Base-by-base conservation (phyloP, 2,888 invertebrate species). In the Xylota segnis region DNA sequence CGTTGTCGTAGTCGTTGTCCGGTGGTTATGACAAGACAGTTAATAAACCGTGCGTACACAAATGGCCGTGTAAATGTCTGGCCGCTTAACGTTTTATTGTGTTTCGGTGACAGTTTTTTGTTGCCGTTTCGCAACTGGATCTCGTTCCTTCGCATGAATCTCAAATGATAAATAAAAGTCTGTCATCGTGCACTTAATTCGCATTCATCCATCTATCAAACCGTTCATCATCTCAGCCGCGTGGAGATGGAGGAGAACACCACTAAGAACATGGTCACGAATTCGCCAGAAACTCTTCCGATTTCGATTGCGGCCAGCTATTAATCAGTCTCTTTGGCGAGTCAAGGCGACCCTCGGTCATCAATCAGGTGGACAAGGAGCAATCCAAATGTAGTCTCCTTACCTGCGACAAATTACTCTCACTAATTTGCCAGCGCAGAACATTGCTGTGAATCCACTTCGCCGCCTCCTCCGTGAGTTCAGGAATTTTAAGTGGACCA, bases 231-330 rank as follows among this genome's bases (percentile, higher is more conserved):
- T 65, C 32, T 18, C 47, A 9, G 18, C 18, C 4, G 3, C 27
- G 32, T 5, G 16, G 23, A 43, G 18, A 50, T 68, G 63, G 16
- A n/a, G 32, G 34, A 63, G 58, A 71, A 66, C 72, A 65, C 68
- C 89, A 87, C 77, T 87, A 87, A 87, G 77, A 78, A 83, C 82
- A 83, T 87, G 83, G 87, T 87, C 87, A 87, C 87, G 87, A 87
- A 65, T 78, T 83, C 71, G 82, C 34, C 82, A 63, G 82, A 70
- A 87, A 87, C 88, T 89, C 87, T 89, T 89, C 88, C 88, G 89
- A 89, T 88, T 89, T 88, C 88, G 89, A 89, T 88, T 90, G 89
- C 88, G 89, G 88, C 86, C 89, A 89, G 89, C 91, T 91, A 91
- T 91, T 91, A 91, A 91, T 91, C 91, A 91, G 89, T 88, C 88